Evolutionary conservation across 2,888 invertebrate genomes (phyloP), one percentile per base, ranked within the genome.

Genomic region (Drosophila meridiana): DNA sequence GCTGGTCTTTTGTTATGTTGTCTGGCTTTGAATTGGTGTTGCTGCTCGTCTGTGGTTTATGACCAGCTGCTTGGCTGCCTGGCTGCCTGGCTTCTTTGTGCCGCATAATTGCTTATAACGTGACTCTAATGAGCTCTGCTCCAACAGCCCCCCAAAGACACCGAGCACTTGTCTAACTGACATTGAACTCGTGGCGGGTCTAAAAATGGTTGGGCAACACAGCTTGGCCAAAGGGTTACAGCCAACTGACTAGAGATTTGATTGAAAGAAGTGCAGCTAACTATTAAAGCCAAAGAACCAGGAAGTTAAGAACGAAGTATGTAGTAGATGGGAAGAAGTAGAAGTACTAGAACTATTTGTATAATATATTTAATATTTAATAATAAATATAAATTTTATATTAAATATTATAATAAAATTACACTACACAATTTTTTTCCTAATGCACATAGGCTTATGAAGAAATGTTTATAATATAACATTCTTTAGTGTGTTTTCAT

Each of bases 31-130:
- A 61, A 50, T 69, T 56, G 52, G 40, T 63, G 52, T 55, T 64
- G 53, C 28, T 48, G 63, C 40, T 69, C 58, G 69, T 42, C 65
- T 48, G 81, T 77, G 83, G 66, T 72, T 85, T 85, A 83, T 80
- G 78, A 71, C 56, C 72, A 47, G 81, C 34, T 73, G 60, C 2
- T 34, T 26, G 36, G 0, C 53, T 40, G 50, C 8, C 32, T 32
- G 11, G 2, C 36, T 20, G 55, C 9, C 55, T 72, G 62, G 28
- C 52, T 63, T 42, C 62, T 68, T 55, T 53, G 43, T 64, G 52
- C 63, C 63, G 53, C 80, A 73, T 83, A 84, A 83, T 82, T 83
- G 84, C 53, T 82, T 85, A 83, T 85, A 83, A 83, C 83, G 80
- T 83, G 86, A 78, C 86, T 85, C 74, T 73, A 74, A 84, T 76